These are phyloP conservation scores for Tonatia bakeri DNA, from an alignment of 2,113 vertebrate species.

Conservation along the genomic window DNA sequence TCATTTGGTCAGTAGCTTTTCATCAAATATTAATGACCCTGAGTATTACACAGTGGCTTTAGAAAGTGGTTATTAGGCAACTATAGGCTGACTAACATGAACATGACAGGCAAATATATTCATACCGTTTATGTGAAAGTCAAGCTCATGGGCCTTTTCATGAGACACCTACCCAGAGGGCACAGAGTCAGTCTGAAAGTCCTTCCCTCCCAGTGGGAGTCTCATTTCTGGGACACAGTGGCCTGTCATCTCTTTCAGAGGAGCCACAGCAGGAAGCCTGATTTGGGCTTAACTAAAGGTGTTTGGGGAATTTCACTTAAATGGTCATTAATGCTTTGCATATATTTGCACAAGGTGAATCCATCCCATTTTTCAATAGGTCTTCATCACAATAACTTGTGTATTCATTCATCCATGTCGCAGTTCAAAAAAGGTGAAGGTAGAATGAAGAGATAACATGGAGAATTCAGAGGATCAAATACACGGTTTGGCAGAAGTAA, in stretches of 20 bases:
- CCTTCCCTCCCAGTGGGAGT: constrained; percentile 47
- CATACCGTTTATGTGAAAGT: constrained; percentile 49
- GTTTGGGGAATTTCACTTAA: constrained; percentile 48
- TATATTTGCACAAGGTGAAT: constrained; percentile 45
- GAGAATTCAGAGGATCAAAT: neutral
- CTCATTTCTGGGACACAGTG: constrained; percentile 37
- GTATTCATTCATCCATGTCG: neutral
- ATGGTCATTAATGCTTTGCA: constrained; percentile 41
- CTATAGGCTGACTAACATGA: constrained; percentile 30
- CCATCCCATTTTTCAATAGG: constrained; percentile 23
- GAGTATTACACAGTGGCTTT: neutral
- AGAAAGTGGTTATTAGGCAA: constrained; percentile 48
- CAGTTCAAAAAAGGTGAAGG: neutral
- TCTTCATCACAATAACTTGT: neutral
- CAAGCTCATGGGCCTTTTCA: constrained; percentile 26
- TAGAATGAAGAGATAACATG: too few relatives aligned
- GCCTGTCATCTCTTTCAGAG: constrained; percentile 50
- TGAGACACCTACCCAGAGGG: constrained; percentile 30
- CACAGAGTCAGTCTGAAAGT: constrained; percentile 23
- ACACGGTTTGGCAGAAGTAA: neutral
- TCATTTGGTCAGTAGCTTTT: constrained; percentile 51
- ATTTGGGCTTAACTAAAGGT: constrained; percentile 47
- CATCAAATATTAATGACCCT: constrained; percentile 59
- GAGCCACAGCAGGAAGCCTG: constrained; percentile 16
- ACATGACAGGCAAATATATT: constrained; percentile 65